Evolutionary conservation across 2,113 vertebrate genomes (phyloP).

Genomic region (Anarrhichthys ocellatus): DNA sequence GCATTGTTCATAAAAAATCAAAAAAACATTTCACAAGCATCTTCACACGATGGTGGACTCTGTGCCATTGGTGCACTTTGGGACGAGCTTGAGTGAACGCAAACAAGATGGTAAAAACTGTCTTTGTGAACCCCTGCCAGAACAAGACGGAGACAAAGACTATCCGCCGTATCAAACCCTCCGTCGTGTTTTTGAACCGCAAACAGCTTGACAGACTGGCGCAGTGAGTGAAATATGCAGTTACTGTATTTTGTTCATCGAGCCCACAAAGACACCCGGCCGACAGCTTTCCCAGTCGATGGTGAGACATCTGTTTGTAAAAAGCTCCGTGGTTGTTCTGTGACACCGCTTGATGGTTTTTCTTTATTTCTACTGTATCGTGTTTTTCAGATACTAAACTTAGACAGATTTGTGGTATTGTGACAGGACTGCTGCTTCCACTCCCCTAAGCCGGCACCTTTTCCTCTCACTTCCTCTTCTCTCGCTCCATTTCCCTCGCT

Average conservation of each 20-base stretch:
- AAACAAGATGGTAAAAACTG: slow-evolving; percentile 31
- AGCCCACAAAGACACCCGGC: slow-evolving; percentile 58
- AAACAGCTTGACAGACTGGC: slow-evolving; percentile 47
- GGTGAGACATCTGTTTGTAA: slow-evolving; percentile 50
- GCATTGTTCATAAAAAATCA: no score
- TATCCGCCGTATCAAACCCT: slow-evolving; percentile 43
- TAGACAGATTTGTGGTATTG: slow-evolving; percentile 15
- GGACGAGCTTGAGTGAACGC: slow-evolving; percentile 21
- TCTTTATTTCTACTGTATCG: slow-evolving; percentile 30
- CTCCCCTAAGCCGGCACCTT: slow-evolving; percentile 23
- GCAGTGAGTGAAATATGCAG: slow-evolving; percentile 43
- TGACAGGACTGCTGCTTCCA: slow-evolving; percentile 2
- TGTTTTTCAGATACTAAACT: slow-evolving; percentile 49
- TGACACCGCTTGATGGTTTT: slow-evolving; percentile 43
- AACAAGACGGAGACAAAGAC: slow-evolving; percentile 37
- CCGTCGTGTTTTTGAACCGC: slow-evolving; percentile 27
- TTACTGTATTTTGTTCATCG: slow-evolving; percentile 54
- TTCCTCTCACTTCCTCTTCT: slow-evolving; percentile 23
- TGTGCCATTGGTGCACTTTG: slow-evolving; percentile 14
- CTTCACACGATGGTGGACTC: slow-evolving; percentile 2
- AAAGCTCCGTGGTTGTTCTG: slow-evolving; percentile 52
- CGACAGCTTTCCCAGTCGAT: slow-evolving; percentile 42
- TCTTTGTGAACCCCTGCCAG: slow-evolving; percentile 24
- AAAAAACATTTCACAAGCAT: neutral
- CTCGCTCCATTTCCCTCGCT: slow-evolving; percentile 44